Conservation (phyloP, 2,888 invertebrate species). For the Parnassius orleans region DNA sequence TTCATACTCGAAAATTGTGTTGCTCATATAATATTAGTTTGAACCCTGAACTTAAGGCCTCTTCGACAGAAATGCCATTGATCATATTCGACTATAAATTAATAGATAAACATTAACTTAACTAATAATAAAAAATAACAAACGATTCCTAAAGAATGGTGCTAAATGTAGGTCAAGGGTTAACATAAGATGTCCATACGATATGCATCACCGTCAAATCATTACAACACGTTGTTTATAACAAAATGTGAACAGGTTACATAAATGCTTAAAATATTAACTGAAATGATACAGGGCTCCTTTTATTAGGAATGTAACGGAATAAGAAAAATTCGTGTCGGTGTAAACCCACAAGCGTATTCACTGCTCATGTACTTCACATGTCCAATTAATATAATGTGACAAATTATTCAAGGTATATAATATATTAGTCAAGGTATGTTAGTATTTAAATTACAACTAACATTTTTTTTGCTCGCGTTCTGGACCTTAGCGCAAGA, state of each 20-base stretch:
- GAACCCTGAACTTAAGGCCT: too few species aligned
- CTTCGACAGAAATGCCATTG: too few species aligned
- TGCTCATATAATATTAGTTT: too few species aligned
- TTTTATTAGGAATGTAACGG: not conserved
- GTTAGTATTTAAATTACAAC: too few species aligned
- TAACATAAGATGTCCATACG: not conserved
- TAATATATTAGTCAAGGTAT: not conserved
- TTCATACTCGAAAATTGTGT: too few species aligned
- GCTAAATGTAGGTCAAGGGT: conserved; percentile 3
- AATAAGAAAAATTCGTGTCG: not conserved
- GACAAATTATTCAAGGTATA: not conserved
- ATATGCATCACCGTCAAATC: conserved; percentile 8
- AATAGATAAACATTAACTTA: conserved; percentile 1
- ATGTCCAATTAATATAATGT: not conserved
- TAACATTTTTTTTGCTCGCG: too few species aligned
- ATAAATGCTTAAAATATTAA: not conserved
- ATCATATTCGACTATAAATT: not conserved
- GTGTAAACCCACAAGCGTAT: too few species aligned
- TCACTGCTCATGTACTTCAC: too few species aligned
- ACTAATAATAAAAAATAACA: conserved; percentile 12
- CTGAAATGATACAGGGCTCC: not conserved
- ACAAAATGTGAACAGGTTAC: conserved; percentile 20
- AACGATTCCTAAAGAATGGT: conserved; percentile 11
- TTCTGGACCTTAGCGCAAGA: too few species aligned
- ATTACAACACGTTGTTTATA: conserved; percentile 13